Conservation (phyloP, 2,113 vertebrate genomes). For the Erythrocercus mccallii region DNA sequence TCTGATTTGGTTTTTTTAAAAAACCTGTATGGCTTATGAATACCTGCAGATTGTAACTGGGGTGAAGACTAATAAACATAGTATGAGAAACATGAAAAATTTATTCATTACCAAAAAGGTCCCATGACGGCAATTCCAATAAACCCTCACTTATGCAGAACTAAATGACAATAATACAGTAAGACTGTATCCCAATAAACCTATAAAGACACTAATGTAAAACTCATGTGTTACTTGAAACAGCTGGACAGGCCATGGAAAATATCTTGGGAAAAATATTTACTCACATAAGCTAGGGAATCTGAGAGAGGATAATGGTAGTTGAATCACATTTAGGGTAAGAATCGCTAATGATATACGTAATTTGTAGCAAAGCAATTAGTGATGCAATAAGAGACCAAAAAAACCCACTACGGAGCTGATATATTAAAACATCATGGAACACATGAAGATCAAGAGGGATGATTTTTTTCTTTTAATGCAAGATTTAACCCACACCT, state of each 20-base stretch:
- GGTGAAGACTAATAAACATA: not conserved
- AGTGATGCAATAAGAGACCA: not conserved
- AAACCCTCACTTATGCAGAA: not conserved
- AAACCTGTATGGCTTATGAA: not conserved
- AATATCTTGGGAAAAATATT: not conserved
- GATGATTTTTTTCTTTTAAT: not conserved
- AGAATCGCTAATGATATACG: accelerated
- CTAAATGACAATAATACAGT: not conserved
- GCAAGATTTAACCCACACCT: not conserved
- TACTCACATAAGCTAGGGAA: not conserved
- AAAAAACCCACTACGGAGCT: not conserved
- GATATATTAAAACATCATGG: not conserved
- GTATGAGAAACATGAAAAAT: not conserved
- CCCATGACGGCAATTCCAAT: not conserved
- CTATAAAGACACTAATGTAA: not conserved
- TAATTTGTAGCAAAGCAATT: not conserved
- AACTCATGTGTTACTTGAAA: not conserved
- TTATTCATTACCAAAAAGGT: not conserved
- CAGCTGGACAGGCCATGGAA: not conserved
- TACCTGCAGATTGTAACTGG: not conserved
- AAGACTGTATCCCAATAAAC: not conserved
- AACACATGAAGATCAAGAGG: not conserved
- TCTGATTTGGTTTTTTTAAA: not conserved
- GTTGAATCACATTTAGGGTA: not conserved
- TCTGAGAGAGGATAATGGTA: not conserved